Conservation (phyloP, 2,113 vertebrate species). For the Alexandromys fortis region DNA sequence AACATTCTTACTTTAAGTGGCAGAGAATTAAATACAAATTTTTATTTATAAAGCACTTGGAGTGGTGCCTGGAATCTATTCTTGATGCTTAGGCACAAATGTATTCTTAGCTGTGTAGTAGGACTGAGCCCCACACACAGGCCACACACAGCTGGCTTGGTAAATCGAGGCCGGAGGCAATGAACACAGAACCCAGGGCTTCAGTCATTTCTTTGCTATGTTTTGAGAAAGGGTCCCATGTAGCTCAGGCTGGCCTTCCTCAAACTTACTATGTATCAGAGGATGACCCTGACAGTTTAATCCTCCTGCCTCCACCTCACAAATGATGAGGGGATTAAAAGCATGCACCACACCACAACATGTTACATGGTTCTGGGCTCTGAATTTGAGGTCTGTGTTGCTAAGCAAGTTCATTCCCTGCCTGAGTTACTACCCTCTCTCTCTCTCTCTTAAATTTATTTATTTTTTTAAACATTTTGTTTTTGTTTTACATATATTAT, state of each 20-base stretch:
- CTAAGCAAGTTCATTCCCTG: not conserved
- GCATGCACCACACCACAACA: too few relatives aligned
- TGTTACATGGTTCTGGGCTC: not conserved
- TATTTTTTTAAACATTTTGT: not conserved
- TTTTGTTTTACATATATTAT: not conserved
- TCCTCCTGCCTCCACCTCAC: not conserved
- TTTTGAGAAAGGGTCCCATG: not conserved
- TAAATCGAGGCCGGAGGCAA: not conserved
- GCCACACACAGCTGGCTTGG: not conserved
- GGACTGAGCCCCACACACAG: not conserved
- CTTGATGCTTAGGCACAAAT: not conserved
- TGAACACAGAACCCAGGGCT: not conserved
- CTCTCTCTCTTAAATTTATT: not conserved
- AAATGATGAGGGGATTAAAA: not conserved
- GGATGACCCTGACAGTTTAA: too few relatives aligned
- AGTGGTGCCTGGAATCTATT: not conserved
- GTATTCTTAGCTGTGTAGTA: fast-evolving
- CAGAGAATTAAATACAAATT: not conserved
- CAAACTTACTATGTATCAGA: too few relatives aligned
- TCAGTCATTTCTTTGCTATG: not conserved
- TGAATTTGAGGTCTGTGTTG: not conserved
- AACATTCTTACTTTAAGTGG: not conserved
- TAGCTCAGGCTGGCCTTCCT: not conserved
- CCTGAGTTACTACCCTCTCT: not conserved
- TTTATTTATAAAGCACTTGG: not conserved